Base-by-base conservation (phyloP, 2,888 invertebrate genomes). In the Drosophila helvetica region DNA sequence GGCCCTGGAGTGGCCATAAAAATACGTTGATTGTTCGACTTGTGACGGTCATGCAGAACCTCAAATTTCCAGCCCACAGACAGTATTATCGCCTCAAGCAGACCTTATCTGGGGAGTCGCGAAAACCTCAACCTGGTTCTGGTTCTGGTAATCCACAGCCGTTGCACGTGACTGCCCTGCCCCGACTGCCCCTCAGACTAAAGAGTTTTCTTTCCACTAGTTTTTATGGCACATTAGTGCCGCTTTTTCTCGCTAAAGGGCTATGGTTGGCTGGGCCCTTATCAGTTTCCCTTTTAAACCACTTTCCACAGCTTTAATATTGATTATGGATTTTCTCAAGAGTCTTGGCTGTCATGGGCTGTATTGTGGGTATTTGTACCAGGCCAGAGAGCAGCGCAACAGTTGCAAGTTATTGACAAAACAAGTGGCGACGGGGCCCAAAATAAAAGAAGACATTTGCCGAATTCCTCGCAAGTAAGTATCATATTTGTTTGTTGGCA, bases 391-490 rank as follows among this genome's bases (percentile, higher is more conserved):
- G 82, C 90, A 38, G 67, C 74, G 86, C 90, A 88, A 88, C 89
- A 88, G 89, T 88, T 89, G 82, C 74, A 68, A 79, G 68, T 87
- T 88, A 88, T 88, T 89, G 90, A 88, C 78, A 89, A 88, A 88
- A 88, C 88, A 88, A 88, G 75, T 67, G 73, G 78, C 75, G 66
- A 59, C 17, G 33, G 33, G 33, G 3, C 10, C 64, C n/a, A 55
- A 63, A 64, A 74, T 55, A 68, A 64, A 64, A 58, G 46, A 27
- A 53, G 25, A 25, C 19, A 45, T 45, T 50, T n/a, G 59, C 19
- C 54, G 15, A 18, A 67, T 43, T 47, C 66, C 55, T 48, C 56
- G 33, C 5, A 25, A n/a, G 48, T 48, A n/a, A 25, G 48, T 48
- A 22, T 4, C 15, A 12, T 42, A 46, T 68, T 64, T 46, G 52